phyloP scores from a whole-genome alignment of 2,797 vertebrate species.

The Neopelma chrysocephalum region DNA sequence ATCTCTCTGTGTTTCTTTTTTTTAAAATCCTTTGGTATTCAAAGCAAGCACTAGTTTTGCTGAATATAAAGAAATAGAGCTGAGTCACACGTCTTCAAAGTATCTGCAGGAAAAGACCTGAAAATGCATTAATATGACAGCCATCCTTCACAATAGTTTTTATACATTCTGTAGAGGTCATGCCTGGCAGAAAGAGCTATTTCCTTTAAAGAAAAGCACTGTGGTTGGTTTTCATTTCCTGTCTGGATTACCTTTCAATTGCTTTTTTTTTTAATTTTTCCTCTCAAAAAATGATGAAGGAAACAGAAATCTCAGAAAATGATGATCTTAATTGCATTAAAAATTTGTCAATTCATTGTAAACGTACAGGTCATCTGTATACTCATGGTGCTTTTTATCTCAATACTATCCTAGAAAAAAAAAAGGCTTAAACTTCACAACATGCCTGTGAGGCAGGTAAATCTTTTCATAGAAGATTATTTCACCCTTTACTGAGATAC shows the following conservation, averaged over 20 bases:
- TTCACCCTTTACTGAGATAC: slow-evolving; percentile 18
- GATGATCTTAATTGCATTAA: not conserved
- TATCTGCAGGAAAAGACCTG: slow-evolving; percentile 7
- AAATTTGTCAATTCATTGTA: not conserved
- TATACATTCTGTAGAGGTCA: not conserved
- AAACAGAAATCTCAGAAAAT: not conserved
- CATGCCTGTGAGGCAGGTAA: slow-evolving; percentile 11
- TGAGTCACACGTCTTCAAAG: slow-evolving; percentile 53
- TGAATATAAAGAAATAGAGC: slow-evolving; percentile 39
- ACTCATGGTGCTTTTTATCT: not conserved
- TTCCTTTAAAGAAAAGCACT: not conserved
- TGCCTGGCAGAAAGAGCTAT: not conserved
- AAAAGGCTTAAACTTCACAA: not conserved
- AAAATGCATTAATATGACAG: slow-evolving; percentile 6
- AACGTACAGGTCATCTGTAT: not conserved
- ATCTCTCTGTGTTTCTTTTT: slow-evolving; percentile 29
- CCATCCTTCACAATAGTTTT: slow-evolving; percentile 5
- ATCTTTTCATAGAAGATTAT: slow-evolving; percentile 49
- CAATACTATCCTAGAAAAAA: not conserved
- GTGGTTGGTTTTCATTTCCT: not conserved
- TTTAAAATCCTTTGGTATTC: slow-evolving; percentile 24
- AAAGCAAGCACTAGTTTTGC: slow-evolving; percentile 40
- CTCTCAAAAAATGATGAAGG: not conserved
- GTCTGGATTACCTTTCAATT: not conserved
- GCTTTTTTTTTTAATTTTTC: slow-evolving; percentile 1